phyloP scores from a whole-genome alignment of 2,113 vertebrate genomes.

The Plecotus auritus region DNA sequence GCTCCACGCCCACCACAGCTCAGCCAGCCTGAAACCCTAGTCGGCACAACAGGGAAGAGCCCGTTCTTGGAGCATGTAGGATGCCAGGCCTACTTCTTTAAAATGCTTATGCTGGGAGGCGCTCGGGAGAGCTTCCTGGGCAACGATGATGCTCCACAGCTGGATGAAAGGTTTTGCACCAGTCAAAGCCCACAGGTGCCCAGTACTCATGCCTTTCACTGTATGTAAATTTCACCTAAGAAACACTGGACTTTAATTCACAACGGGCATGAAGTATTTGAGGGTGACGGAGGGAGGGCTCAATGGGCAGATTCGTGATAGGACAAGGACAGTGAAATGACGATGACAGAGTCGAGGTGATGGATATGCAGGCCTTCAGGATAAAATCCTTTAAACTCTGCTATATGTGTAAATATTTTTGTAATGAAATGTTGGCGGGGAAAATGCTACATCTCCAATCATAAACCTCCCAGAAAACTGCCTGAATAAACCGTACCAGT shows the following conservation, averaged over 20 bases:
- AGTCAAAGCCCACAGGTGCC: rapidly evolving
- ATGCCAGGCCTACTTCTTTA: neutral
- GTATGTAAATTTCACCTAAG: rapidly evolving
- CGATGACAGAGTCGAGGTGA: rapidly evolving
- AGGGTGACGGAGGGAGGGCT: neutral
- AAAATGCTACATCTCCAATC: neutral
- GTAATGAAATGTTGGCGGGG: rapidly evolving
- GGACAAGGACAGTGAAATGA: rapidly evolving
- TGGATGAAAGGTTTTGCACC: rapidly evolving
- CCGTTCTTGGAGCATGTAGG: rapidly evolving
- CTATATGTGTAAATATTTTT: rapidly evolving
- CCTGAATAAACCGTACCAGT: rapidly evolving
- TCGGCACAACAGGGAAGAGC: too few relatives aligned
- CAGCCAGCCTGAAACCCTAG: neutral
- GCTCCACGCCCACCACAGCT: rapidly evolving
- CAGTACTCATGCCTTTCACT: rapidly evolving
- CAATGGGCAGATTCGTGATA: rapidly evolving
- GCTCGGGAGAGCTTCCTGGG: rapidly evolving
- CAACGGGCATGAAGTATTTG: rapidly evolving
- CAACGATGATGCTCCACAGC: rapidly evolving
- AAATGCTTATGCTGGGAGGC: too few relatives aligned
- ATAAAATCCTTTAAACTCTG: neutral
- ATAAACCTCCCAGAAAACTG: neutral
- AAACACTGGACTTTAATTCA: rapidly evolving
- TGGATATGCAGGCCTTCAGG: rapidly evolving